These are phyloP conservation scores for Perccottus glenii DNA, from an alignment of 2,113 vertebrate species.

Conservation along the genomic window DNA sequence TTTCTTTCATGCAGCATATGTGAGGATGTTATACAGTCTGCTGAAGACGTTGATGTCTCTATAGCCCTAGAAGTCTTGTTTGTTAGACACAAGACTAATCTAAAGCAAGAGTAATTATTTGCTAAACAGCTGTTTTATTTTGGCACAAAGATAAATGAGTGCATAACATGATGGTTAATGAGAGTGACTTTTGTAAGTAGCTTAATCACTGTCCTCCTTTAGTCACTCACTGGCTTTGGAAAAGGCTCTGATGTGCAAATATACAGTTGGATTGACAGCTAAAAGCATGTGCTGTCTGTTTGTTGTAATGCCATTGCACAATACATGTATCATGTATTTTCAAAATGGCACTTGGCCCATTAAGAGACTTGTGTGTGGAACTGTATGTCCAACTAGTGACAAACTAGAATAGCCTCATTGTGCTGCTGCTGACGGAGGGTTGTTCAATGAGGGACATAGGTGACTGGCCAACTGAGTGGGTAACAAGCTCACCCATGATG, in stretches of 20 bases:
- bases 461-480: conserved; percentile 43
- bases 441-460: conserved; percentile 35
- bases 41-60: too few species aligned
- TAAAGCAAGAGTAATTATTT: too few species aligned
- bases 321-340: conserved; percentile 23
- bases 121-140: conserved; percentile 2
- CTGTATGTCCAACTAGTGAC: conserved; percentile 22
- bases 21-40: too few species aligned
- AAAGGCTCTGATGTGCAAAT: conserved; percentile 4
- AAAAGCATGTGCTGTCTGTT: conserved; percentile 2
- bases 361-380: conserved; percentile 26
- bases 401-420: conserved; percentile 52
- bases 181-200: conserved; percentile 33
- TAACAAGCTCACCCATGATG: conserved; percentile 51
- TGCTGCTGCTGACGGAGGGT: conserved; percentile 36
- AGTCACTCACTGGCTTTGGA: conserved; percentile 14
- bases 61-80: too few species aligned
- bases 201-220: conserved; percentile 13
- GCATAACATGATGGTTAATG: conserved; percentile 41
- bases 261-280: conserved; percentile 7
- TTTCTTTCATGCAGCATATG: too few species aligned
- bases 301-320: conserved; percentile 2
- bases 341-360: conserved; percentile 3
- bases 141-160: conserved; percentile 19
- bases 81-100: too few species aligned